A percentile compares a stretch with the other conserved stretches of the same genome.
Evolutionary conservation across 1,140 invertebrate species (phyloP).

Genomic region (Drosophila truncata): DNA sequence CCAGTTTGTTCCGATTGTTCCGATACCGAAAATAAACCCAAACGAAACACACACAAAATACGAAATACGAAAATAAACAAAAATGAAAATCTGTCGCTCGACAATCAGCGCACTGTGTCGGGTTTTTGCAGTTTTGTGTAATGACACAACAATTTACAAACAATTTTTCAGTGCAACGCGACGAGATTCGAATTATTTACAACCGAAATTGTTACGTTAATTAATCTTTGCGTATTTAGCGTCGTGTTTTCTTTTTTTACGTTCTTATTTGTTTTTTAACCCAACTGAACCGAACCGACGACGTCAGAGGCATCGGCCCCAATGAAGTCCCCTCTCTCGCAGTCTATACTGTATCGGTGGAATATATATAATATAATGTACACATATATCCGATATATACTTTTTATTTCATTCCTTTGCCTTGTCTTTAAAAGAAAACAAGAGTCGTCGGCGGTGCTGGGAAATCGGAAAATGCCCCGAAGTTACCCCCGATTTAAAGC

Average conservation of each 20-base stretch:
- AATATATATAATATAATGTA: slow-evolving; percentile 27
- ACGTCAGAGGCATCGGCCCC: slow-evolving; percentile 60
- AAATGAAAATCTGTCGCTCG: slow-evolving; percentile 36
- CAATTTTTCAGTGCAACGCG: slow-evolving; percentile 31
- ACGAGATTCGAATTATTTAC: slow-evolving; percentile 32
- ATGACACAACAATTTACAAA: slow-evolving; percentile 47
- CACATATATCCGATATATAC: slow-evolving; percentile 8
- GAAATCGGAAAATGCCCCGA: slow-evolving; percentile 12
- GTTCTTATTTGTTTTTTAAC: not conserved
- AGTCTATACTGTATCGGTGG: not conserved
- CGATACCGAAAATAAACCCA: slow-evolving; percentile 17
- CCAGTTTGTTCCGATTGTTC: slow-evolving; percentile 15
- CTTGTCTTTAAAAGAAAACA: slow-evolving; percentile 44
- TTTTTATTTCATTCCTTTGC: slow-evolving; percentile 19
- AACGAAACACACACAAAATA: slow-evolving; percentile 10
- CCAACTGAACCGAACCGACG: slow-evolving; percentile 30
- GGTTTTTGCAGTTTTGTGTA: slow-evolving; percentile 30
- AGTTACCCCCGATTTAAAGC: slow-evolving; percentile 2
- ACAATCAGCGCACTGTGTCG: slow-evolving; percentile 45
- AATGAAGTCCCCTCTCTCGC: slow-evolving; percentile 36
- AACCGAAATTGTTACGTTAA: slow-evolving; percentile 31
- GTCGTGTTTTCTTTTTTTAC: not conserved
- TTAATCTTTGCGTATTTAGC: slow-evolving; percentile 25
- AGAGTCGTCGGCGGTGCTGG: not conserved
- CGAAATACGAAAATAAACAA: slow-evolving; percentile 24